Conservation (phyloP, 2,888 invertebrate species). For the Bembecia ichneumoniformis region DNA sequence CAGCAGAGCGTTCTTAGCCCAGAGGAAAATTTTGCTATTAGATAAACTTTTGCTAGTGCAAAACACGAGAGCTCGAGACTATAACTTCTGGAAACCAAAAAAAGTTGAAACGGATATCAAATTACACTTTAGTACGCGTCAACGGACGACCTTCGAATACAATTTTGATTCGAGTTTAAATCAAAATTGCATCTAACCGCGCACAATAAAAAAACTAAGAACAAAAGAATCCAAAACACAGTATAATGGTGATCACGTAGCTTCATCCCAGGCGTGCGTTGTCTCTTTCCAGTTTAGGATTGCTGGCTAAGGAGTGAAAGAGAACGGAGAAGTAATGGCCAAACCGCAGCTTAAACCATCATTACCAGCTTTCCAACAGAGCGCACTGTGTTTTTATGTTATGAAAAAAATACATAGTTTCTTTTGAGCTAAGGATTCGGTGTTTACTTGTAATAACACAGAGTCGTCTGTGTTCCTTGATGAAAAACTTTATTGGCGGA, state of each 20-base stretch:
- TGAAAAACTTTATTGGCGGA: slow-evolving; percentile 32
- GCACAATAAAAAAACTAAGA: slow-evolving; percentile 38
- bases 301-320: slow-evolving; percentile 38
- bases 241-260: slow-evolving; percentile 70
- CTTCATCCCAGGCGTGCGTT: slow-evolving; percentile 40
- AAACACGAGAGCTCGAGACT: too few relatives aligned
- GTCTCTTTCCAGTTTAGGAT: slow-evolving; percentile 52
- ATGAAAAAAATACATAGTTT: not conserved
- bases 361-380: slow-evolving; percentile 56
- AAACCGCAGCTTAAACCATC: slow-evolving; percentile 61
- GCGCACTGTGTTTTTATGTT: slow-evolving; percentile 8
- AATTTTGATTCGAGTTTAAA: not conserved
- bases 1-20: too few relatives aligned
- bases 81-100: too few relatives aligned
- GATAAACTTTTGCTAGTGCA: too few relatives aligned
- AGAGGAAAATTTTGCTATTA: too few relatives aligned
- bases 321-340: slow-evolving; percentile 58
- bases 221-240: slow-evolving; percentile 59
- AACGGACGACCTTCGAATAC: not conserved
- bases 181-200: slow-evolving; percentile 27
- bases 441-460: not conserved
- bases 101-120: too few relatives aligned
- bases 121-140: not conserved
- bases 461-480: not conserved
- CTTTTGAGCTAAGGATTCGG: not conserved